phyloP scores from a whole-genome alignment of 2,113 vertebrate genomes.

The Dolichotis patagonum region DNA sequence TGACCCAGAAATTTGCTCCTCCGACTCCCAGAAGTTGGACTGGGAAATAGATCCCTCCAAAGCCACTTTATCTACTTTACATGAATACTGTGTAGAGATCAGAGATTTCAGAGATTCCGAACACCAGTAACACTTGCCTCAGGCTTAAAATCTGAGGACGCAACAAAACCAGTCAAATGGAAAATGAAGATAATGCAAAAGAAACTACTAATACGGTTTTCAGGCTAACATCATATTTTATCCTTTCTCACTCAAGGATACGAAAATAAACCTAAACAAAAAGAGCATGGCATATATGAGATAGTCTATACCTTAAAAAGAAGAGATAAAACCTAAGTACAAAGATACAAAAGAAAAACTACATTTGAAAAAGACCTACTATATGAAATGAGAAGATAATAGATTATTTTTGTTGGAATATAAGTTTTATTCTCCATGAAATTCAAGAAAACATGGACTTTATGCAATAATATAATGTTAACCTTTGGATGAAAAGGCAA shows the following conservation, averaged over 20 bases:
- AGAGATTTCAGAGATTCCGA: not conserved
- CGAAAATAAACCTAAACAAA: not conserved
- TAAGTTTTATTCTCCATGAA: not conserved
- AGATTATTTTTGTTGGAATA: not conserved
- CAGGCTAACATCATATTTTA: not conserved
- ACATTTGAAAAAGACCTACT: not conserved
- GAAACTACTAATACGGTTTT: not conserved
- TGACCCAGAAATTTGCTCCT: constrained; percentile 8
- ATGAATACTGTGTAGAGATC: not conserved
- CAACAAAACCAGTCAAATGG: not conserved
- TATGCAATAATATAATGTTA: constrained; percentile 17
- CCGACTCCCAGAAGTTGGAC: not conserved
- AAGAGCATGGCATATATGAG: not conserved
- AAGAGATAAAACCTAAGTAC: not conserved
- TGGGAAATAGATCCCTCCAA: not conserved
- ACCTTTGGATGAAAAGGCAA: not conserved
- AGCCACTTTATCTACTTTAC: not conserved
- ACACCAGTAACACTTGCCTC: not conserved
- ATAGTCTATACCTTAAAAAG: not conserved
- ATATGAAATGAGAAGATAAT: not conserved
- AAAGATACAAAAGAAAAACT: constrained; percentile 18
- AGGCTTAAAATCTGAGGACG: constrained; percentile 19
- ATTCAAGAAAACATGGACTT: constrained; percentile 30
- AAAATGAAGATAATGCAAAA: not conserved
- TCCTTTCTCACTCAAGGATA: not conserved